Base-by-base conservation (phyloP, 1,140 invertebrate genomes). In the Wasmannia auropunctata region DNA sequence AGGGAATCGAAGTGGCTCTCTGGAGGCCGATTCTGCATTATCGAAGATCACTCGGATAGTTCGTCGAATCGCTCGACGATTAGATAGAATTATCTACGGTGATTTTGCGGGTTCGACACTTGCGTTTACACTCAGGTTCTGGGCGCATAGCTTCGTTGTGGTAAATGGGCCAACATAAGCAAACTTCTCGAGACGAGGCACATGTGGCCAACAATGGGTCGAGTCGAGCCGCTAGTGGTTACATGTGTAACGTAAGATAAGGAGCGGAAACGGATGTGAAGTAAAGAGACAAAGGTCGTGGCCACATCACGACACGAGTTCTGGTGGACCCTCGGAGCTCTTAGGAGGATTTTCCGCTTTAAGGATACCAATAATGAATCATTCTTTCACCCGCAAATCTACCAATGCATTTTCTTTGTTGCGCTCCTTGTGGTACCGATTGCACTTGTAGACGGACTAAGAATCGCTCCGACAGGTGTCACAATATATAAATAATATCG, bases 181-280 rank as follows among this genome's bases (percentile, higher is more conserved):
- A 92, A 91, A 92, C 91, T 86, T 81, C 89, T 86, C 58, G 89
- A 91, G 84, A 86, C 76, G 74, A 87, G 87, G 74, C 92, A 93
- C 92, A 92, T 93, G 92, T 93, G 90, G 87, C 85, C 91, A 88
- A 92, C 91, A 93, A 93, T 93, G 87, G 87, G 63, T 88, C 88
- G 86, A 83, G 69, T 86, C 87, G 43, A 79, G 58, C 46, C 49
- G n/a, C 56, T 25, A 72, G 85, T 86, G 80, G 89, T 85, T 87
- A 85, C 86, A 90, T 86, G 69, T 93, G 92, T 93, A 92, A 92
- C 88, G 84, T 89, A 88, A 93, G 93, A 93, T 93, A 94, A 93
- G 89, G 77, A 87, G 91, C 92, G 93, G 93, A 94, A 93, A 88
- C 91, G 92, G 93, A 94, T 93, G 93, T 80, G 74, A 69, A 75